These are phyloP conservation scores for Coccyzus lansbergi DNA, from an alignment of 2,797 vertebrate genomes.

Conservation along the genomic window DNA sequence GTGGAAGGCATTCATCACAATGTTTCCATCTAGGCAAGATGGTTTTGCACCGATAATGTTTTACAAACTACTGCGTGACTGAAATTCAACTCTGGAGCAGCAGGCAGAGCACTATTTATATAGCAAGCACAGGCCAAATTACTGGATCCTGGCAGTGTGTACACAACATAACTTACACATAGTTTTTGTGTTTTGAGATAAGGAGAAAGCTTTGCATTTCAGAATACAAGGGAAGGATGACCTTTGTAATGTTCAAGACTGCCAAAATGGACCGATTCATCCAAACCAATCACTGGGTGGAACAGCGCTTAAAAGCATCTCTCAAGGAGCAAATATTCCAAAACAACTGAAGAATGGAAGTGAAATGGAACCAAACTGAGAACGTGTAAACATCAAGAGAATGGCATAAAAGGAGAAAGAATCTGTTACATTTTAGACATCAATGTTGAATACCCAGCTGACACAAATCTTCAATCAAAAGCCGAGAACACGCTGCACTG, in stretches of 20 bases:
- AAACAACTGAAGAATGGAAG: background rate
- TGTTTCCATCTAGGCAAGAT: background rate
- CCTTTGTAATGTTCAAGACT: background rate
- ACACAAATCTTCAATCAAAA: background rate
- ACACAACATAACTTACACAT: background rate
- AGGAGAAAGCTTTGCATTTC: background rate
- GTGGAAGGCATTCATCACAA: background rate
- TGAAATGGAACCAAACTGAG: background rate
- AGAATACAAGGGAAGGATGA: background rate
- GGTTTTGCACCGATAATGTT: background rate
- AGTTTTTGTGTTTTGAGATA: background rate
- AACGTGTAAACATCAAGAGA: background rate
- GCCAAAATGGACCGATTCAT: background rate
- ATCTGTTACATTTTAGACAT: background rate
- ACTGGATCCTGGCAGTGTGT: background rate
- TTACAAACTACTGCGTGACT: too few relatives aligned
- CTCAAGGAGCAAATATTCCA: background rate
- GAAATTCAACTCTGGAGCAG: too few relatives aligned
- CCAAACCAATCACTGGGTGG: background rate
- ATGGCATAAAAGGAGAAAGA: background rate
- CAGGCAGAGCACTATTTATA: background rate
- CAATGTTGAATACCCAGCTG: background rate
- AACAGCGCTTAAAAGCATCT: slow-evolving; percentile 1
- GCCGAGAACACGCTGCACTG: background rate
- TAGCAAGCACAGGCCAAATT: background rate